These are phyloP conservation scores for Colossoma macropomum DNA, from an alignment of 2,113 vertebrate species.

Conservation along the genomic window DNA sequence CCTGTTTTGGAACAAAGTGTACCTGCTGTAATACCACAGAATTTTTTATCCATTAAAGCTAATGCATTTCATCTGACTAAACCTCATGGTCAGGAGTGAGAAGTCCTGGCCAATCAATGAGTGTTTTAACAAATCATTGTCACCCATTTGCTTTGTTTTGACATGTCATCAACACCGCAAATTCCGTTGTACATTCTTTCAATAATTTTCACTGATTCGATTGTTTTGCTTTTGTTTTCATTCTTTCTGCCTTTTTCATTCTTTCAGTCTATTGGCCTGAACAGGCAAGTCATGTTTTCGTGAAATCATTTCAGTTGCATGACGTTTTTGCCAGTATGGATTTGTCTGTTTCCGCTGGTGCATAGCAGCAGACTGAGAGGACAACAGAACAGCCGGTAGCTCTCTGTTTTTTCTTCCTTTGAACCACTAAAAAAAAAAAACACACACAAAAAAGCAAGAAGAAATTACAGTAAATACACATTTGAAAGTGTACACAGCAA, in stretches of 20 bases:
- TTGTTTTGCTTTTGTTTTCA: conserved; percentile 62
- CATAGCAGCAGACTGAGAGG: neutral
- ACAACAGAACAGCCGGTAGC: conserved; percentile 34
- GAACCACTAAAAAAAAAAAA: neutral
- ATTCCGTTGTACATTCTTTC: conserved; percentile 55
- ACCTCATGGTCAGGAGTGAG: neutral
- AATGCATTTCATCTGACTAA: conserved; percentile 12
- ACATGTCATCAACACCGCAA: conserved; percentile 49
- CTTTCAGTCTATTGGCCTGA: conserved; percentile 23
- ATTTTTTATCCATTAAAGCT: neutral
- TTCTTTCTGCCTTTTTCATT: neutral
- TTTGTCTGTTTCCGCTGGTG: conserved; percentile 30
- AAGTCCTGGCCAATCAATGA: conserved; percentile 16
- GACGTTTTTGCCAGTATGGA: conserved; percentile 48
- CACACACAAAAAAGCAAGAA: neutral
- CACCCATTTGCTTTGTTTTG: conserved; percentile 54
- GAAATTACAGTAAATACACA: neutral
- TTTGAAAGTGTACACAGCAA: neutral
- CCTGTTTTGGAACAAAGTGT: neutral
- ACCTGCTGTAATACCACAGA: neutral
- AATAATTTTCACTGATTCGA: conserved; percentile 50
- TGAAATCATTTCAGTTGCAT: conserved; percentile 39
- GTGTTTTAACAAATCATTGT: conserved; percentile 44
- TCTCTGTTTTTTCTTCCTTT: conserved; percentile 17
- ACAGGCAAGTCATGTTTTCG: conserved; percentile 30